Conservation (phyloP, 2,113 vertebrate species). For the Saimiri boliviensis region DNA sequence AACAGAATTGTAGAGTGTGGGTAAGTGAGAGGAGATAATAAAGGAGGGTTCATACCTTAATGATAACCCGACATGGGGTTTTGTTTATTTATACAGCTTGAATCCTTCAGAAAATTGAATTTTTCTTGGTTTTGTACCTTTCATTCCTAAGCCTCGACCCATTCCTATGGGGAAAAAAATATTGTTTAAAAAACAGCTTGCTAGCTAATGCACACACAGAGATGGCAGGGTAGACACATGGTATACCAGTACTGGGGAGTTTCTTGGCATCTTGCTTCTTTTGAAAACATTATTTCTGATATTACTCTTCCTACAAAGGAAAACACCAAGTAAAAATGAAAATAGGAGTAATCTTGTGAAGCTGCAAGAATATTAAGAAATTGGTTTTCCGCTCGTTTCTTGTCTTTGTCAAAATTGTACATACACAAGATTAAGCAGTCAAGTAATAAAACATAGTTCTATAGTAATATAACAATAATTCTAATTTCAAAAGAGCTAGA, state of each 20-base stretch:
- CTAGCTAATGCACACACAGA: conserved; percentile 21
- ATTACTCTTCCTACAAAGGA: conserved; percentile 42
- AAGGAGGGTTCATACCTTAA: conserved; percentile 71
- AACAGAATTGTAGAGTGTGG: conserved; percentile 63
- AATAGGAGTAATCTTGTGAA: neutral
- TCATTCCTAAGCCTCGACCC: conserved; percentile 66
- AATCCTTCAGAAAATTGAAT: conserved; percentile 80
- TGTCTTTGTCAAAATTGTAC: neutral
- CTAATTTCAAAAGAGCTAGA: neutral
- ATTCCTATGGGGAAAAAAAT: conserved; percentile 41
- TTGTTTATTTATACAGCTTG: conserved; percentile 74
- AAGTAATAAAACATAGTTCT: conserved; percentile 2
- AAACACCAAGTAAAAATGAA: conserved; percentile 26
- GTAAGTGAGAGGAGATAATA: conserved; percentile 58
- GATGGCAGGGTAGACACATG: conserved; percentile 34
- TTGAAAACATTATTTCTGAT: conserved; percentile 36
- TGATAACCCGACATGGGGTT: conserved; percentile 53
- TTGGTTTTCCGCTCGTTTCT: neutral
- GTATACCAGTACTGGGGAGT: neutral
- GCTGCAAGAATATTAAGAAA: neutral
- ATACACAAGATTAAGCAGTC: neutral
- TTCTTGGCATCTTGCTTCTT: conserved; percentile 40
- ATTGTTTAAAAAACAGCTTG: conserved; percentile 52
- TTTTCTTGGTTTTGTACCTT: conserved; percentile 78
- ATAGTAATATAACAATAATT: conserved; percentile 17